Conservation (phyloP, 2,888 invertebrate species). For the Erannis defoliaria region DNA sequence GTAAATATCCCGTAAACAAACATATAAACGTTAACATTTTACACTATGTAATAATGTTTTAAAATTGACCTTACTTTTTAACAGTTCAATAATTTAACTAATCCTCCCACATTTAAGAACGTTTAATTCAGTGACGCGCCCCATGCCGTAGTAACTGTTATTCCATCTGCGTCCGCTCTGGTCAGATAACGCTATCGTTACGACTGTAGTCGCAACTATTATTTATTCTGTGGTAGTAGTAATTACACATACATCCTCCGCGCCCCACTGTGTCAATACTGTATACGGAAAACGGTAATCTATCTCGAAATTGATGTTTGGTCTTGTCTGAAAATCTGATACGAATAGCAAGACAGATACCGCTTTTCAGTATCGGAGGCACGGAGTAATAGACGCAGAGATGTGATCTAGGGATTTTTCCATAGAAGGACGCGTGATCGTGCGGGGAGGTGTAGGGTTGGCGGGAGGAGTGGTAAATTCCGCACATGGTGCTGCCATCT, state of each 20-base stretch:
- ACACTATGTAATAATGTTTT: too few relatives aligned
- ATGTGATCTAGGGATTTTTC: too few relatives aligned
- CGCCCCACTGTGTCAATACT: constrained; percentile 41
- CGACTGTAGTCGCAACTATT: constrained; percentile 41
- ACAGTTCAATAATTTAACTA: not conserved
- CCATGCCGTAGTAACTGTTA: not conserved
- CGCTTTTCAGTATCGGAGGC: not conserved
- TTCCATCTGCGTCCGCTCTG: constrained; percentile 11
- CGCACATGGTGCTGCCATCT: too few relatives aligned
- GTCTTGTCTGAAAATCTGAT: too few relatives aligned
- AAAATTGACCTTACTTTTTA: too few relatives aligned
- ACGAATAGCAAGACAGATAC: not conserved
- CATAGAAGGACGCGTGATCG: too few relatives aligned
- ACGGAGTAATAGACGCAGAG: too few relatives aligned
- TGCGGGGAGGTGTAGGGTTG: too few relatives aligned
- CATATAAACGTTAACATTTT: too few relatives aligned
- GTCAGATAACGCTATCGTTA: constrained; percentile 57
- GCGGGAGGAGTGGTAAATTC: too few relatives aligned
- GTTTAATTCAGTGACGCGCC: constrained; percentile 4
- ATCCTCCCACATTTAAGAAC: constrained; percentile 37
- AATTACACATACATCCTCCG: constrained; percentile 59
- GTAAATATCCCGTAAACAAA: too few relatives aligned
- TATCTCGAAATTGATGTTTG: not conserved
- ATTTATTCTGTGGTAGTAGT: too few relatives aligned
- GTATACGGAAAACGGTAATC: constrained; percentile 19